Base-by-base conservation (phyloP, 2,888 invertebrate genomes). In the Conus canariensis region DNA sequence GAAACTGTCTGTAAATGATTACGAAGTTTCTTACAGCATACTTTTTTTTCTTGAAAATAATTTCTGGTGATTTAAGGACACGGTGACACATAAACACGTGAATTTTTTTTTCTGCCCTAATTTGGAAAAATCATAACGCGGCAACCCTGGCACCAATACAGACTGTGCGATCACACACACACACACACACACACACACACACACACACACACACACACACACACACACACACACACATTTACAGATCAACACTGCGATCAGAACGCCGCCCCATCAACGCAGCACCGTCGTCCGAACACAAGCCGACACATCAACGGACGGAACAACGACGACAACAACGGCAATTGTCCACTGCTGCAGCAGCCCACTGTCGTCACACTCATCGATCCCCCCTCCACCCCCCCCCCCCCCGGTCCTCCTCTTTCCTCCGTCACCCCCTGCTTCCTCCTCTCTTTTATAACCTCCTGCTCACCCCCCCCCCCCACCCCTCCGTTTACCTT, bases 241-340 rank as follows among this genome's bases (percentile, higher is more conserved):
- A 45, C 45, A 45, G 45, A 45, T 45, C 45, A 45, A 45, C 77
- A 30, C 30, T 22, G 12, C 16, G 77, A 80, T 80, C 77, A 80
- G 30, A 80, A 80, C 77, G 14, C 77, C 30, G 10, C 30, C 45
- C 77, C 30, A 10, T 22, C 30, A 2, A 80, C 12, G 30, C 77
- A 80, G 30, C n/a, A n/a, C 6, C 14, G 22, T 19, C 14, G 70
- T 22, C 70, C 70, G 22, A 22, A 22, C 70, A 16, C 70, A 16
- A 70, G 19, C 70, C 22, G 19, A 22, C 19, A 14, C 19, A 56
- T n/a, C n/a, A 70, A 19, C 74, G 74, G 74, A 70, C 45, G 70
- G 30, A 74, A 88, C 70, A 30, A 88, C 70, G 74, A 85, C 60
- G 25, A 85, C 60, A 85, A 58, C 60, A 22, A 85, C 60, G 60